Percentiles rank a stretch among this genome's conserved stretches.
Evolutionary conservation across 1,140 invertebrate genomes (phyloP).

Genomic region (Coelopa frigida): DNA sequence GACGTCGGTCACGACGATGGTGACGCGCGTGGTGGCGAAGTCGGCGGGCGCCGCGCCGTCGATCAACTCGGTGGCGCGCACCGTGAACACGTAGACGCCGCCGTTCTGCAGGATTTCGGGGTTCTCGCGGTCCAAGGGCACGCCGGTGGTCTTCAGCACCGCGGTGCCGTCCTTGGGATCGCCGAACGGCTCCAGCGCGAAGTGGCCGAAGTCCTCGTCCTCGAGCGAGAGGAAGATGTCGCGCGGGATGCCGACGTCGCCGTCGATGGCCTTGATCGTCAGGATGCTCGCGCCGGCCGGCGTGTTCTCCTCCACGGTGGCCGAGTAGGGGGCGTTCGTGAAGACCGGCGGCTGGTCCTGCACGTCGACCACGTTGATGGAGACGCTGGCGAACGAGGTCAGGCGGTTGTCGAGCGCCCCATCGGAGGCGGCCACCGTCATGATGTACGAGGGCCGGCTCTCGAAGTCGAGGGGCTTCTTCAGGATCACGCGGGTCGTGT

Average conservation of each 20-base stretch:
- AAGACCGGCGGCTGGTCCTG: conserved; percentile 77
- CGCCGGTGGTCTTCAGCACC: conserved; percentile 55
- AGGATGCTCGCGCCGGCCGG: conserved; percentile 53
- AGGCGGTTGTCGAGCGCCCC: conserved; percentile 54
- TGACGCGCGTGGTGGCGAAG: conserved; percentile 58
- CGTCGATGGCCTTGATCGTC: conserved; percentile 64
- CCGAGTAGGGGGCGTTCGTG: conserved; percentile 69
- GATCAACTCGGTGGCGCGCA: conserved; percentile 67
- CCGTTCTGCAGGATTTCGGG: conserved; percentile 64
- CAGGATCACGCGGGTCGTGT: conserved; percentile 59
- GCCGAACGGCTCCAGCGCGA: conserved; percentile 52
- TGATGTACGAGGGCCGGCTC: conserved; percentile 60
- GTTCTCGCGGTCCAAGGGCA: conserved; percentile 66
- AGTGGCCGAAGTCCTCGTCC: conserved; percentile 61
- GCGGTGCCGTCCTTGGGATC: conserved; percentile 48
- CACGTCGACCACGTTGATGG: conserved; percentile 66
- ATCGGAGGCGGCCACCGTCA: conserved; percentile 61
- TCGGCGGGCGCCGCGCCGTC: conserved; percentile 64
- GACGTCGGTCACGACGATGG: conserved; percentile 73
- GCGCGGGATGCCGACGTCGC: conserved; percentile 65
- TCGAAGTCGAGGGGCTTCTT: conserved; percentile 64
- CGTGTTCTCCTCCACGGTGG: conserved; percentile 66
- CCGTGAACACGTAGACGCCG: conserved; percentile 66
- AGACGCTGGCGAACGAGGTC: conserved; percentile 61
- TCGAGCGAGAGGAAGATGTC: conserved; percentile 59